Base-by-base conservation (phyloP, 2,113 vertebrate species). In the Scalopus aquaticus region DNA sequence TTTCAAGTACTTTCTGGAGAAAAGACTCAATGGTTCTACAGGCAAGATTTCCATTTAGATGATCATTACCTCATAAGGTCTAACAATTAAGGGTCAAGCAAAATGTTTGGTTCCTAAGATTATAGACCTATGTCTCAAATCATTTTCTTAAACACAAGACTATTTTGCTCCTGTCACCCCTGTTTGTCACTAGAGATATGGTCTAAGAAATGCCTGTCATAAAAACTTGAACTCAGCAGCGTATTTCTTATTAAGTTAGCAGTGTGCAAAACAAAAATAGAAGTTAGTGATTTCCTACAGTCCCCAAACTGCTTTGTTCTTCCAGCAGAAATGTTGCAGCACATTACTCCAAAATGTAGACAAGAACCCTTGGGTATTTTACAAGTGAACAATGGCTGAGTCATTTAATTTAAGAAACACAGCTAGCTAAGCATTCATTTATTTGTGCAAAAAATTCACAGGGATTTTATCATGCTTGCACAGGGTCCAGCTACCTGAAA, bases 381-480 rank as follows among this genome's bases (percentile, higher is more conserved):
- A 90, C 84, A 96, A 95, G 77, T 91, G 94, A 95, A 95, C 94
- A 96, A 92, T 95, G 89, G 88, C 88, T 94, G 77, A 91, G 85
- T 93, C 90, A 95, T 96, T 97, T 94, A 96, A 96, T 93, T 96
- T 97, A 93, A 95, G 84, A 95, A 97, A 93, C 67, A 83, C 54
- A 95, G 87, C 69, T 91, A 94, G 72, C 90, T 93, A 96, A 93
- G 86, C 88, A 92, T 32, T 96, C 13, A 44, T 97, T 95, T 96
- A 94, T 83, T 97, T 97, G 83, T 90, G 91, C 77, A 90, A 95
- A 97, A 96, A 95, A 91, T 39, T 91, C n/a, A 69, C n/a, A 85
- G 81, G 67, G 84, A 4, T 96, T 97, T 97, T 96, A 94, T 96
- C 93, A 96, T 94, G 84, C 85, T 96, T 91, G 54, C 83, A 93